These are phyloP conservation scores for Sebastiscus tertius DNA, from an alignment of 2,797 vertebrate genomes.

Conservation along the genomic window DNA sequence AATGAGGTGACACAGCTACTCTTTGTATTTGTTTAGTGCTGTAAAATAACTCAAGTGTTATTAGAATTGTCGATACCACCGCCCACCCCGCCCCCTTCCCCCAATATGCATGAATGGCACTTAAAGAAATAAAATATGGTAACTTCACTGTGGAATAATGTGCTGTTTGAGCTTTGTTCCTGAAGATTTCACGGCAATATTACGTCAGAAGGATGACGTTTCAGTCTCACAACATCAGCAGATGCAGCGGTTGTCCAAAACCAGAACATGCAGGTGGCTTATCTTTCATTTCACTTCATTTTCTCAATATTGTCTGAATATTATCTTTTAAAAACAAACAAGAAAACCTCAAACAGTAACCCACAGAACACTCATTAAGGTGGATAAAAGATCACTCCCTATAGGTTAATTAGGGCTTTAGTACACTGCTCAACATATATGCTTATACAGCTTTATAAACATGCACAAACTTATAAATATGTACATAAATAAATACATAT, in stretches of 20 bases:
- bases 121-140: constrained; percentile 95
- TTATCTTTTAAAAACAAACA: too few species aligned
- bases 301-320: background rate
- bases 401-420: background rate
- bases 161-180: constrained; percentile 71
- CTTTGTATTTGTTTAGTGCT: constrained; percentile 96
- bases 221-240: background rate
- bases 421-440: background rate
- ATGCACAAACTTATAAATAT: background rate
- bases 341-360: background rate
- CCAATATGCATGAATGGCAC: constrained; percentile 98
- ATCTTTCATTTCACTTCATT: background rate
- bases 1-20: constrained; percentile 90
- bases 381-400: background rate
- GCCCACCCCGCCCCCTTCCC: constrained; percentile 75
- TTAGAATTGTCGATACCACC: constrained; percentile 92
- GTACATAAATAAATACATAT: background rate
- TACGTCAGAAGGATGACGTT: background rate
- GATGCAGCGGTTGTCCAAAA: background rate
- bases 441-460: background rate
- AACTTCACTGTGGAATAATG: constrained; percentile 89
- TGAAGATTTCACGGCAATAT: background rate
- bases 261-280: background rate
- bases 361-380: background rate
- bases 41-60: constrained; percentile 96